These are phyloP conservation scores for Petrocephalus sullivani DNA, from an alignment of 2,797 vertebrate species.

Conservation along the genomic window DNA sequence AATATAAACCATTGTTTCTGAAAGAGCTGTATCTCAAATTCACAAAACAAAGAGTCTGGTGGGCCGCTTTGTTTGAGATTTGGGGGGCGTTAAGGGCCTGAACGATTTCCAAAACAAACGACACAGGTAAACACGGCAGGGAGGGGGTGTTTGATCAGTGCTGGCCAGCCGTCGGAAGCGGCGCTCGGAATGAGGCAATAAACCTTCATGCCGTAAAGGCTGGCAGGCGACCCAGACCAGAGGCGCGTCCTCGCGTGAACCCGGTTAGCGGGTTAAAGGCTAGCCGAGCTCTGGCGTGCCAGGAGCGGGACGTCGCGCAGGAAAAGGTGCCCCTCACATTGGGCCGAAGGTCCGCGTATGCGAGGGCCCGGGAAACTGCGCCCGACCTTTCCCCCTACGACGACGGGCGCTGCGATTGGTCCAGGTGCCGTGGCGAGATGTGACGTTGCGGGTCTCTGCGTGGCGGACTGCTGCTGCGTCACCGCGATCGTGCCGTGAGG, in stretches of 20 bases:
- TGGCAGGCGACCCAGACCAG: slow-evolving; percentile 40
- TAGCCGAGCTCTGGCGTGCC: not conserved
- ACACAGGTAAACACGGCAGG: not conserved
- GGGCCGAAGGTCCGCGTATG: slow-evolving; percentile 41
- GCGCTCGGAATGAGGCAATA: not conserved
- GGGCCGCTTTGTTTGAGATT: not conserved
- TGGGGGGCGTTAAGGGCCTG: not conserved
- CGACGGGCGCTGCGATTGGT: slow-evolving; percentile 69
- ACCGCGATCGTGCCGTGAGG: slow-evolving; percentile 52
- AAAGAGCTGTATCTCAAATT: not conserved
- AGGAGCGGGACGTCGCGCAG: not conserved
- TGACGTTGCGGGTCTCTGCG: slow-evolving; percentile 79
- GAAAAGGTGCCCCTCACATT: no score
- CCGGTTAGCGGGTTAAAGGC: not conserved
- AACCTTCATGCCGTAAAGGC: slow-evolving; percentile 32
- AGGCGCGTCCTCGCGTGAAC: slow-evolving; percentile 53
- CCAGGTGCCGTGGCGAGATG: slow-evolving; percentile 80
- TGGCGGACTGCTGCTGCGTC: slow-evolving; percentile 63
- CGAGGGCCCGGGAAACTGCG: slow-evolving; percentile 57
- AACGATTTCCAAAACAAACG: not conserved
- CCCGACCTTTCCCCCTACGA: slow-evolving; percentile 49
- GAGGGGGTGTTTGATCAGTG: not conserved
- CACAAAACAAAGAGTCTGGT: not conserved
- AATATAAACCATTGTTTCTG: not conserved
- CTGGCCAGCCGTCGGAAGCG: not conserved